phyloP scores from a whole-genome alignment of 2,888 invertebrate species.

The Teleogryllus oceanicus region DNA sequence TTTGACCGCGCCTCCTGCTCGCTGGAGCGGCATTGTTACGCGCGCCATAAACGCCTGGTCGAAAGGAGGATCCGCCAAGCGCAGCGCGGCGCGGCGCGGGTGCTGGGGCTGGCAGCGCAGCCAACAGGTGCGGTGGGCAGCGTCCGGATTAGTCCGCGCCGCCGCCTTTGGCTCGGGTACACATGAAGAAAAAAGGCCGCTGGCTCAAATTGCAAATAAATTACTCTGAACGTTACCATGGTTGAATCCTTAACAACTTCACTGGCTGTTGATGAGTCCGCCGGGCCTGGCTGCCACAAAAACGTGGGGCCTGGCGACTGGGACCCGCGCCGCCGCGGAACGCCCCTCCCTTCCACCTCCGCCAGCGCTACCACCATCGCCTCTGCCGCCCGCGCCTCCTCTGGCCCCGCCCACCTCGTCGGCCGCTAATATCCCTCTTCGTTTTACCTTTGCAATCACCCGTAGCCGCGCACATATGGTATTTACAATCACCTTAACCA shows the following conservation, averaged over 20 bases:
- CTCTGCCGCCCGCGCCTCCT: no score
- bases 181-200: not conserved
- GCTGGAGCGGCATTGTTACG: no score
- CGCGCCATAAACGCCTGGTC: no score
- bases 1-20: no score
- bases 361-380: not conserved
- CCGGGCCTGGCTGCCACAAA: not conserved
- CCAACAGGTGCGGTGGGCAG: not conserved
- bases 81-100: not conserved
- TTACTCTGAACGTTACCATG: conserved; percentile 18
- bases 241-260: conserved; percentile 18
- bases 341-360: not conserved
- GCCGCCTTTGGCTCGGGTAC: not conserved
- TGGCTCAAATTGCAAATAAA: conserved; percentile 6
- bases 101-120: not conserved
- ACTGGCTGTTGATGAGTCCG: conserved; percentile 18
- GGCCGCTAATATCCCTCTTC: no score
- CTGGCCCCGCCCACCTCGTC: no score
- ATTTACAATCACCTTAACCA: no score
- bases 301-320: not conserved
- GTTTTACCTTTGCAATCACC: no score
- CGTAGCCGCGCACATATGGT: no score
- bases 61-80: not conserved
- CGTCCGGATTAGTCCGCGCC: not conserved
- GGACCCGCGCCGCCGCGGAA: not conserved